Percentiles rank a stretch among this genome's conserved stretches.
Evolutionary conservation across 2,888 invertebrate species (phyloP).

Genomic region (Heliconius charithonia): DNA sequence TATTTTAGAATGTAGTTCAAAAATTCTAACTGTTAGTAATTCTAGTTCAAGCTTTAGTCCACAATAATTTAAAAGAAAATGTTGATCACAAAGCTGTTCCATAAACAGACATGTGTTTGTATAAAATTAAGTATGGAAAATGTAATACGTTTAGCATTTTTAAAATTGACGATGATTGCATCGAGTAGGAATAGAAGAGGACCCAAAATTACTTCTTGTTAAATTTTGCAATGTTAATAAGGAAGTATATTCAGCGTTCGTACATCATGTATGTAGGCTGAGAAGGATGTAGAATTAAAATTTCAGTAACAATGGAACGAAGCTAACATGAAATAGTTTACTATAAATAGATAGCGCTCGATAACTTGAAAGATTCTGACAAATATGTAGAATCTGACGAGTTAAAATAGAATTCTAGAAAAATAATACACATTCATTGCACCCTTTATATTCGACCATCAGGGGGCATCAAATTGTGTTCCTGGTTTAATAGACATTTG

Average conservation of each 20-base stretch:
- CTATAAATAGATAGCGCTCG: no score
- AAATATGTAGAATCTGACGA: neutral
- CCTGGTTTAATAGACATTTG: neutral
- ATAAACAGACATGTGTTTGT: neutral
- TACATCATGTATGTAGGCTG: constrained; percentile 32
- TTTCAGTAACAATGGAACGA: neutral
- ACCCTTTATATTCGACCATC: neutral
- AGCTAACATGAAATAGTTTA: neutral
- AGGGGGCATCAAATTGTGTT: neutral
- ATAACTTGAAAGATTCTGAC: no score
- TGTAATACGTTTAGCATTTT: neutral
- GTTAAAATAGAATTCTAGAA: neutral
- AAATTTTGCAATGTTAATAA: constrained; percentile 42
- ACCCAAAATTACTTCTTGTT: constrained; percentile 34
- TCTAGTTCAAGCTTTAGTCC: no score
- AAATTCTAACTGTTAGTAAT: neutral
- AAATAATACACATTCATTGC: no score
- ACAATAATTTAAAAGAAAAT: no score
- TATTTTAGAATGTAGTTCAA: neutral
- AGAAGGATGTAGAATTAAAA: constrained; percentile 5
- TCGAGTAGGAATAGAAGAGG: constrained; percentile 26
- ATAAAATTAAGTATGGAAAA: neutral
- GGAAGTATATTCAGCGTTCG: constrained; percentile 38
- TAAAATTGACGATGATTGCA: constrained; percentile 4
- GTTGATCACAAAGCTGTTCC: neutral